A percentile compares a stretch with the other conserved stretches of the same genome.
These are phyloP conservation scores for Drosophila cardini DNA, from an alignment of 1,140 invertebrate genomes.

Conservation along the genomic window DNA sequence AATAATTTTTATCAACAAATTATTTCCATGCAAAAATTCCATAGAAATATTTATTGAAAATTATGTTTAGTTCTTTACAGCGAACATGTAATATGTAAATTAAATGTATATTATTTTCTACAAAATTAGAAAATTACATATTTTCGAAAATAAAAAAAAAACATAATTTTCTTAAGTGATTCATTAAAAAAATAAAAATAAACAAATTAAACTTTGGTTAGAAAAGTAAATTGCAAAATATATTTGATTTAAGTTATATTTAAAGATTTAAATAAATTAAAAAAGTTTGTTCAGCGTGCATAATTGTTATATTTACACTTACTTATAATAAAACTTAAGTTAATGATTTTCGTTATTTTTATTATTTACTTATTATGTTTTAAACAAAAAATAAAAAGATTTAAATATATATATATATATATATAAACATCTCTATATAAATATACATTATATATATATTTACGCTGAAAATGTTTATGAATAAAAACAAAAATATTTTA, in stretches of 20 bases:
- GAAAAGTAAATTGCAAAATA: conserved; percentile 36
- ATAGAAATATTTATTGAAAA: conserved; percentile 37
- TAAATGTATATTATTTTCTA: conserved; percentile 33
- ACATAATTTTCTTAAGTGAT: conserved; percentile 52
- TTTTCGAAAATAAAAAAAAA: conserved; percentile 38
- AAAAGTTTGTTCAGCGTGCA: conserved; percentile 75
- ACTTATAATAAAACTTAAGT: conserved; percentile 71
- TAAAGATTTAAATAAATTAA: conserved; percentile 27
- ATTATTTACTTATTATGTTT: conserved; percentile 82
- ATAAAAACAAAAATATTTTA: conserved; percentile 79
- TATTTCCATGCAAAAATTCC: conserved; percentile 39
- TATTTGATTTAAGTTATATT: conserved; percentile 27
- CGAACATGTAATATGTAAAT: conserved; percentile 43
- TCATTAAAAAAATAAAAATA: conserved; percentile 43
- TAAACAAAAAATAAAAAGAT: conserved; percentile 64
- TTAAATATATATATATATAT: conserved; percentile 66
- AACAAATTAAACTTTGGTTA: conserved; percentile 52
- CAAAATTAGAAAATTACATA: conserved; percentile 17
- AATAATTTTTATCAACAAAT: conserved; percentile 1
- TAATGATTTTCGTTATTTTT: conserved; percentile 79
- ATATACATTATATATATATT: conserved; percentile 61
- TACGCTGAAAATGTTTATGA: conserved; percentile 80
- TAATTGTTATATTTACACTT: conserved; percentile 78
- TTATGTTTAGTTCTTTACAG: conserved; percentile 42
- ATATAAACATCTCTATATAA: conserved; percentile 46